phyloP scores from a whole-genome alignment of 2,888 invertebrate genomes.

The Eumacrocentrus americanus region DNA sequence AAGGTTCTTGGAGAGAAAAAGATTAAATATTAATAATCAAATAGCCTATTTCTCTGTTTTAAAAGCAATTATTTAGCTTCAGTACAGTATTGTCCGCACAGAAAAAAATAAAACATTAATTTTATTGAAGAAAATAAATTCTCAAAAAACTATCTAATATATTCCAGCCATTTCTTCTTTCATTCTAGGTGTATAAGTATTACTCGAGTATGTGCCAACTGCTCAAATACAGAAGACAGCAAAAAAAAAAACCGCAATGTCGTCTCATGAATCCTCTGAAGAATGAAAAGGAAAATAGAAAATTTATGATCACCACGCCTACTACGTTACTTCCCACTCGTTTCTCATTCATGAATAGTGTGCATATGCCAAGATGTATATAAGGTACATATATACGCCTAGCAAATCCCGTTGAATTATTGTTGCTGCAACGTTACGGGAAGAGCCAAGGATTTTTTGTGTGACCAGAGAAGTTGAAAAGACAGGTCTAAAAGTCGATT shows the following conservation, averaged over 20 bases:
- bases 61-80: no score
- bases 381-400: no score
- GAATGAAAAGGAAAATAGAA: not conserved
- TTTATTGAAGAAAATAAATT: not conserved
- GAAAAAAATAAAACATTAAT: no score
- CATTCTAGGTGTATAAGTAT: not conserved
- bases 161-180: no score
- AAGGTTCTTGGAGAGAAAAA: not conserved
- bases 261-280: not conserved
- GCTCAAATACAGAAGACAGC: slow-evolving; percentile 1
- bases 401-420: slow-evolving; percentile 9
- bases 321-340: slow-evolving; percentile 7
- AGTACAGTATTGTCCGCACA: no score
- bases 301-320: slow-evolving; percentile 19
- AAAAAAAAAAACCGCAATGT: not conserved
- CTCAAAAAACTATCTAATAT: not conserved
- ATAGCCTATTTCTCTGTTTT: no score
- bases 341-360: slow-evolving; percentile 14
- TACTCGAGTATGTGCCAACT: not conserved
- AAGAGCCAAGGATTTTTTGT: not conserved
- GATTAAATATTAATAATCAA: no score
- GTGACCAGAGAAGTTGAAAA: no score
- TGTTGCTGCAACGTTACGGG: not conserved
- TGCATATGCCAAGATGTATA: slow-evolving; percentile 9
- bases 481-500: not conserved